Evolutionary conservation across 1,140 invertebrate genomes (phyloP).

Genomic region (Hylaeus anthracinus): DNA sequence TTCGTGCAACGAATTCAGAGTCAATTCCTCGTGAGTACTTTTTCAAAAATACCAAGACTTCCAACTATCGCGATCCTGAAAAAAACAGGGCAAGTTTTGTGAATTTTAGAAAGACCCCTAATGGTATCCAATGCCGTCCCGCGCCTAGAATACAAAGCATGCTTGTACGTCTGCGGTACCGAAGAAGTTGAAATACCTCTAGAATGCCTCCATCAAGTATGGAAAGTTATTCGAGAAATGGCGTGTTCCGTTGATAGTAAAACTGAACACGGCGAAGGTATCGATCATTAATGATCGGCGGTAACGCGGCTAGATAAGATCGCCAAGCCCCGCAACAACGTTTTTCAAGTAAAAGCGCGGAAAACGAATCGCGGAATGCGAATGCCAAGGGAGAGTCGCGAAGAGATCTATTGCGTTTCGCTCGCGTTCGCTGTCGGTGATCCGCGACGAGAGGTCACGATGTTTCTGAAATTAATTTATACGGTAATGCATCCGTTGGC

Average conservation of each 20-base stretch:
- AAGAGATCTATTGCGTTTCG: conserved; percentile 33
- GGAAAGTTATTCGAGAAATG: neutral
- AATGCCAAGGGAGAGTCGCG: conserved; percentile 20
- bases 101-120: no score
- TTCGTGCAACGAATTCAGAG: no score
- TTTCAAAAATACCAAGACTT: no score
- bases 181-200: neutral
- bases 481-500: conserved; percentile 37
- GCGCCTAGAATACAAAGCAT: no score
- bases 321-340: conserved; percentile 24
- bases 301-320: conserved; percentile 37
- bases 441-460: conserved; percentile 41
- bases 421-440: conserved; percentile 40
- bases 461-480: conserved; percentile 58
- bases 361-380: conserved; percentile 44
- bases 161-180: neutral
- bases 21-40: no score
- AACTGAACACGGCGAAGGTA: conserved; percentile 2
- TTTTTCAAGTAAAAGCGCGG: conserved; percentile 42
- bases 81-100: no score
- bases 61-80: no score
- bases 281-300: conserved; percentile 43
- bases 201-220: neutral
- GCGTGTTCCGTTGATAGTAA: conserved; percentile 24
- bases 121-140: no score